Evolutionary conservation across 2,797 vertebrate genomes (phyloP).

Genomic region (Platalea minor): DNA sequence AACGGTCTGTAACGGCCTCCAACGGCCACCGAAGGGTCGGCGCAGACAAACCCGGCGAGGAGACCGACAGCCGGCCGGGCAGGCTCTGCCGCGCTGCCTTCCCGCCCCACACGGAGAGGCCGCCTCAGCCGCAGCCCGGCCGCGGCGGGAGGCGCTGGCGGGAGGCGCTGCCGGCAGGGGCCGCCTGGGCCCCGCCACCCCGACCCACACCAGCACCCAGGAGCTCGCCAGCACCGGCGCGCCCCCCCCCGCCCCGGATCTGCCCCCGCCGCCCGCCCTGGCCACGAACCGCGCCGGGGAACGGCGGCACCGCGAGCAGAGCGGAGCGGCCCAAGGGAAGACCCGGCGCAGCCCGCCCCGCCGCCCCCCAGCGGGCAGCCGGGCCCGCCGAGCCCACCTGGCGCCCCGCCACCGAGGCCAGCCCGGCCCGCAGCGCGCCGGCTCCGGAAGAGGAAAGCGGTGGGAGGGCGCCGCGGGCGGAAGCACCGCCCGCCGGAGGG

Average conservation of each 20-base stretch:
- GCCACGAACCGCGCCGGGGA: neutral
- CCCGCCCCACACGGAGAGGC: neutral
- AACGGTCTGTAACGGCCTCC: neutral
- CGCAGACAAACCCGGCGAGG: neutral
- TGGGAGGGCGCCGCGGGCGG: neutral
- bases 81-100: neutral
- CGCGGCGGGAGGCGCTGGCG: neutral
- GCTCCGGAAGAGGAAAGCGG: constrained; percentile 29
- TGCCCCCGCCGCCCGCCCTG: neutral
- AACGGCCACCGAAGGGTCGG: neutral
- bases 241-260: no score
- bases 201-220: neutral
- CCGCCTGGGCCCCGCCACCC: neutral
- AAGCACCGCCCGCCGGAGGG: neutral
- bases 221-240: neutral
- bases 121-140: no score
- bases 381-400: neutral
- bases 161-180: neutral
- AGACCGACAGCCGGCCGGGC: neutral
- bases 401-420: neutral
- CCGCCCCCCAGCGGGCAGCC: no score
- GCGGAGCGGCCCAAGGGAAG: neutral
- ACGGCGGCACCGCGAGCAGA: no score
- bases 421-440: neutral
- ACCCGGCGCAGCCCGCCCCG: neutral